Conservation (phyloP, 1,140 invertebrate genomes). For the Triops longicaudatus region DNA sequence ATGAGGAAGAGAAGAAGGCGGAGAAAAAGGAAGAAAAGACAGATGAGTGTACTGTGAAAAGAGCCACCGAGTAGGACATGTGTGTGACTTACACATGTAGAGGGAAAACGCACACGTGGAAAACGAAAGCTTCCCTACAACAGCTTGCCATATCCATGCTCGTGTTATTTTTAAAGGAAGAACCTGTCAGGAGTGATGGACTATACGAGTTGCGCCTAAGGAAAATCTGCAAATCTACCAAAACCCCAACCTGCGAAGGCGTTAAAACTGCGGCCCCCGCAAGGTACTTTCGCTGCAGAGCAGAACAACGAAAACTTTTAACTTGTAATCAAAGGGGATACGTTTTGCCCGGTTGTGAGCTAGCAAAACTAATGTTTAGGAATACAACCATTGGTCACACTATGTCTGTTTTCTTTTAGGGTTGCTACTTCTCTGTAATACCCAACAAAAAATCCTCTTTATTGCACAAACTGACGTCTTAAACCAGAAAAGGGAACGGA, state of each 20-base stretch:
- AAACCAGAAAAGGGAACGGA: neutral
- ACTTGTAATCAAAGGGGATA: neutral
- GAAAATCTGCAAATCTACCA: neutral
- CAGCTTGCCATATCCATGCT: neutral
- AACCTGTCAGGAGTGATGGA: neutral
- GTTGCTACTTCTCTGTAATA: neutral
- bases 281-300: neutral
- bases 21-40: neutral
- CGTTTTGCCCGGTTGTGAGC: neutral
- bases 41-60: neutral
- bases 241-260: neutral
- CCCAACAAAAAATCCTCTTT: neutral
- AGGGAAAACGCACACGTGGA: slow-evolving; percentile 2
- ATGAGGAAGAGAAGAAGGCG: neutral
- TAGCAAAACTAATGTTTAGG: neutral
- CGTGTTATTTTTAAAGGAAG: neutral
- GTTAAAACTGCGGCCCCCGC: neutral
- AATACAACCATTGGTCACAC: neutral
- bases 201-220: neutral
- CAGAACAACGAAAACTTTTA: neutral
- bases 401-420: neutral
- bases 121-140: neutral
- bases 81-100: slow-evolving; percentile 3
- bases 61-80: neutral
- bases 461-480: neutral